Evolutionary conservation across 2,888 invertebrate species (phyloP).

Genomic region (Drosophila pseudotalamancana): DNA sequence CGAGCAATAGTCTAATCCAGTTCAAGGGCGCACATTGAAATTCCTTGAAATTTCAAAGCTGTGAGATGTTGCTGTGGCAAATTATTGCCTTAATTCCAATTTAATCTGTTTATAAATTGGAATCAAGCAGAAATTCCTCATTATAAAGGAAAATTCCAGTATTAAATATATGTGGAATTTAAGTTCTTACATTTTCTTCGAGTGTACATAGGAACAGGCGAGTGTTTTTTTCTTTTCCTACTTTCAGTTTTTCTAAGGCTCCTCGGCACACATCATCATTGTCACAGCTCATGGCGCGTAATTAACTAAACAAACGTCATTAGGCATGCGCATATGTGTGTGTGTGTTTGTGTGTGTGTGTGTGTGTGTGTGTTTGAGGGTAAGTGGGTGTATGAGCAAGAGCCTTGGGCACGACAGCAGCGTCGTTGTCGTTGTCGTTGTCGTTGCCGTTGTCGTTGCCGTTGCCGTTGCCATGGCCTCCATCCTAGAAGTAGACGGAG

Average conservation of each 20-base stretch:
- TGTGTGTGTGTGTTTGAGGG: constrained; percentile 1
- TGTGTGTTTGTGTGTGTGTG: constrained; percentile 5
- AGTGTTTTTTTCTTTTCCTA: constrained; percentile 28
- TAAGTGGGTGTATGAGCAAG: constrained; percentile 13
- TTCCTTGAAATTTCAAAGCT: background rate
- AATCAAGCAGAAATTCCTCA: background rate
- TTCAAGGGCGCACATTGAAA: constrained; percentile 1
- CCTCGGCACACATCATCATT: constrained; percentile 64
- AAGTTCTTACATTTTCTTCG: too few species aligned
- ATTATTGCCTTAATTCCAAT: background rate
- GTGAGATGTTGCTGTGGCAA: too few species aligned
- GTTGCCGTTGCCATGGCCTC: constrained; percentile 37
- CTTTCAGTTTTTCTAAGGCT: constrained; percentile 47
- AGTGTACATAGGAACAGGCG: constrained; percentile 2
- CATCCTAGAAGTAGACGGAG: constrained; percentile 30
- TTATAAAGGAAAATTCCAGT: too few species aligned
- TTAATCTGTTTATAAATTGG: background rate
- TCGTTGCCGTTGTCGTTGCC: constrained; percentile 34
- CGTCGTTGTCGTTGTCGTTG: constrained; percentile 1
- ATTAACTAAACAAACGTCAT: constrained; percentile 82
- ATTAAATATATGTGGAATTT: too few species aligned
- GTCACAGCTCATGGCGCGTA: constrained; percentile 79
- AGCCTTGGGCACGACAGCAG: constrained; percentile 49
- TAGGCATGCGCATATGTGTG: constrained; percentile 69
- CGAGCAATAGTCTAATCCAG: background rate